Percentiles rank a stretch among this genome's conserved stretches.
Conservation (phyloP, 2,888 invertebrate genomes). For the Dasysyrphus tricinctus region DNA sequence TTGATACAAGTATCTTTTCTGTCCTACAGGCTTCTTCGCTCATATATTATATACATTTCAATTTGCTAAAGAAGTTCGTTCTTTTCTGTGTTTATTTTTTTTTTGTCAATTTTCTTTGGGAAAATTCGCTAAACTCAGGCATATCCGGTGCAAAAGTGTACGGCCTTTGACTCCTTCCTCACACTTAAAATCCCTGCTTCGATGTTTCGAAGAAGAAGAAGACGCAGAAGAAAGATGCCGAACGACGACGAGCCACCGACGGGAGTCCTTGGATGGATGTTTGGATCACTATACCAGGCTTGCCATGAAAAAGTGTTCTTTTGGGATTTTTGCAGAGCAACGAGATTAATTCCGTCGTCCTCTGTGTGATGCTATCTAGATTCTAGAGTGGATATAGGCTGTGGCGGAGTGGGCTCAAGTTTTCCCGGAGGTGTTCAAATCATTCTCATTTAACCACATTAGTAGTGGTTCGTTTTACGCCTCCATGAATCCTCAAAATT, state of each 20-base stretch:
- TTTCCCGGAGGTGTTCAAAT: constrained; percentile 75
- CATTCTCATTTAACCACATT: constrained; percentile 76
- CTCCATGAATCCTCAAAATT: constrained; percentile 64
- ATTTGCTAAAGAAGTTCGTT: constrained; percentile 70
- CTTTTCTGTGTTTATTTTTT: constrained; percentile 6
- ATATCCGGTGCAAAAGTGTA: constrained; percentile 38
- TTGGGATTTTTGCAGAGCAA: constrained; percentile 46
- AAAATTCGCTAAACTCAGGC: constrained; percentile 66
- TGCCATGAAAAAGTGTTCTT: constrained; percentile 62
- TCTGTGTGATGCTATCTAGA: constrained; percentile 12
- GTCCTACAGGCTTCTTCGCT: constrained; percentile 61
- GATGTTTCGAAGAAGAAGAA: constrained; percentile 26
- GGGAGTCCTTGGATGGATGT: constrained; percentile 47
- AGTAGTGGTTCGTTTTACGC: constrained; percentile 74
- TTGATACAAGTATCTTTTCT: constrained; percentile 67
- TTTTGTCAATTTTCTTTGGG: constrained; percentile 3
- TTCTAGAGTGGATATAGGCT: not conserved
- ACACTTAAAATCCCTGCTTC: constrained; percentile 40
- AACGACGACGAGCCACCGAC: not conserved
- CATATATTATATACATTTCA: constrained; percentile 75
- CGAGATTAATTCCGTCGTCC: constrained; percentile 19
- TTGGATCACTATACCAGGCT: constrained; percentile 4
- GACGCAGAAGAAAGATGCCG: not conserved
- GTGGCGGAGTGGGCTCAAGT: constrained; percentile 39
- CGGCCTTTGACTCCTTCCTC: constrained; percentile 7